Evolutionary conservation across 2,888 invertebrate genomes (phyloP), one percentile per base, ranked within the genome.

Genomic region (Muscina levida): DNA sequence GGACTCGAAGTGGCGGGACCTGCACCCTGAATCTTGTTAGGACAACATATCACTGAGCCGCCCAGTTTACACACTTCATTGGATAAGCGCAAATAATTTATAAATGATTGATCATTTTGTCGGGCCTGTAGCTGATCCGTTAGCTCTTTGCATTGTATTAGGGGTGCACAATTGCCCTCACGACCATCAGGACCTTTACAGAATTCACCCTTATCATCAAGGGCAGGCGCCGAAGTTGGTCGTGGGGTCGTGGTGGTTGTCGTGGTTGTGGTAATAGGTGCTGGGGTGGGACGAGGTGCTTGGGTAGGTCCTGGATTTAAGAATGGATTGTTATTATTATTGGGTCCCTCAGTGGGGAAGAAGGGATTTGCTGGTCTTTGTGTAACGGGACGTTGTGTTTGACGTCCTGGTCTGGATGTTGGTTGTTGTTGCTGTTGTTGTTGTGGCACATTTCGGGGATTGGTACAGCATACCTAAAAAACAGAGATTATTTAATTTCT

Each of bases 21-120:
- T 10, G 77, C 83, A 2, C 82, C 48, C 1, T 79, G 79, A 31
- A 5, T 31, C 4, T 31, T 31, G 4, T 79, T 83, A 17, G 91
- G 90, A 72, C 90, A 90, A 67, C 90, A 90, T 1, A 89, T 84
- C 13, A 80, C 80, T 2, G 85, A 84, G 11, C 84, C 86, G n/a
- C 59, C 17, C 0, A 67, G 65, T 1, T 85, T 83, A 39, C 90
- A 90, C 4, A 88, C 78, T 8, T 67, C 37, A 77, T 90, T 88
- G 0, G 90, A 90, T 4, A 84, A 82, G 13, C 85, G 83, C 31
- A 90, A 57, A 24, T 57, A 82, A 4, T 84, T 84, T 1, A 84
- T 84, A 42, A 87, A 89, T 0, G 48, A 79, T 1, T 72, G 22
- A 82, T 90, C 89, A 1, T 19, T 82, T 37, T 85, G 86, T 48